Evolutionary conservation across 1,140 invertebrate genomes (phyloP), one percentile per base, ranked within the genome.

Genomic region (Brachionus sp.): DNA sequence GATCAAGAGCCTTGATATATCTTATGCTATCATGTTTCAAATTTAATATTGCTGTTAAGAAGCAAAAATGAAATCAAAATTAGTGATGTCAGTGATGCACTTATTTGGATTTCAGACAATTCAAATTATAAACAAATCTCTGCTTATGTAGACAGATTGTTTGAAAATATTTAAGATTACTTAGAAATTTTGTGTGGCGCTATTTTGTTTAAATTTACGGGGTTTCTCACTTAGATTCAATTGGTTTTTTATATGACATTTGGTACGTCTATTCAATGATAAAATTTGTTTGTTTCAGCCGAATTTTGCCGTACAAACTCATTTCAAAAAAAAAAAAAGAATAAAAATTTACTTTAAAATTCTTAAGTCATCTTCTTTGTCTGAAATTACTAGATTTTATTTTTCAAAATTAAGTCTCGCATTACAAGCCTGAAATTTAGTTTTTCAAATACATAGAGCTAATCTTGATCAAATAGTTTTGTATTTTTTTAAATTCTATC

Each of bases 111-210:
- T 57, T 57, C 50, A 57, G 19, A 57, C 50, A 57, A 57, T 57
- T 57, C 19, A 57, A 57, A 57, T 57, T 57, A 57, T 57, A 57
- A 57, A 57, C 50, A 57, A 57, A 57, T 57, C 5, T 57, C 19
- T 57, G 50, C 50, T 9, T 57, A 23, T 57, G 50, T 19, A 57
- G 50, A 57, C 50, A 57, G 50, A 57, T 57, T 57, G 25, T 66
- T 66, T 66, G n/a, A 66, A 66, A 66, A 66, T 66, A 66, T 66
- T 66, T 66, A 66, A 29, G 64, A 66, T 33, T n/a, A 66, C 64
- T 66, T 66, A 66, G 25, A 66, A 66, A 37, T 66, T 66, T 23
- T 57, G 50, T 57, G 50, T 57, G 16, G 50, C 50, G 50, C 64
- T 66, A 12, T 66, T 66, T 66, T 66, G 25, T 66, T 66, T 66